Evolutionary conservation across 2,113 vertebrate genomes (phyloP).

Genomic region (Alethe diademata): DNA sequence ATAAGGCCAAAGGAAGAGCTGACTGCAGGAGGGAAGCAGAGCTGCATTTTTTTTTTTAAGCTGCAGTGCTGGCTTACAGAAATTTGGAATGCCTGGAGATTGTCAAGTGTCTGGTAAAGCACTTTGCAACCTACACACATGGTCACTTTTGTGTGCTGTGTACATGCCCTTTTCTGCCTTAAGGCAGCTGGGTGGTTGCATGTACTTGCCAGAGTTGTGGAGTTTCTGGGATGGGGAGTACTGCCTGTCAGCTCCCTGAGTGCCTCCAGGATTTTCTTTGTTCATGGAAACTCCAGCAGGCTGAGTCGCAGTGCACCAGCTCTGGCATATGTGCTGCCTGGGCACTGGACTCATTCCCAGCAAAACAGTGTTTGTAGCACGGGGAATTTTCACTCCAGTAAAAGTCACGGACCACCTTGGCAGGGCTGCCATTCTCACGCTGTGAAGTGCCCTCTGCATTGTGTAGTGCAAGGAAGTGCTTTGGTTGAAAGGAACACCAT

Average conservation of each 20-base stretch:
- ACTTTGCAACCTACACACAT: fast-evolving
- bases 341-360: background rate
- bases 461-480: conserved; percentile 34
- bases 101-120: background rate
- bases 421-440: conserved; percentile 50
- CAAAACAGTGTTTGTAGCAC: background rate
- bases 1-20: background rate
- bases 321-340: background rate
- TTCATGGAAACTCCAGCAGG: background rate
- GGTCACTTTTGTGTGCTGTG: background rate
- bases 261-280: background rate
- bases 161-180: background rate
- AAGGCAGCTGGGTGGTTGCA: background rate
- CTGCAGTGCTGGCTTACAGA: background rate
- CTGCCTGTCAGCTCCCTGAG: background rate
- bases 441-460: conserved; percentile 37
- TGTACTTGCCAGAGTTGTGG: background rate
- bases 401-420: conserved; percentile 1
- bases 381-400: background rate
- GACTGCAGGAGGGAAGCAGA: background rate
- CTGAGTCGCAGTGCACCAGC: background rate
- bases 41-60: background rate
- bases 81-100: background rate
- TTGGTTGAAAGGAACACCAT: conserved; percentile 17
- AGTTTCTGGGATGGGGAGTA: background rate